phyloP scores from a whole-genome alignment of 2,888 invertebrate species.

The Mythimna lalbum region DNA sequence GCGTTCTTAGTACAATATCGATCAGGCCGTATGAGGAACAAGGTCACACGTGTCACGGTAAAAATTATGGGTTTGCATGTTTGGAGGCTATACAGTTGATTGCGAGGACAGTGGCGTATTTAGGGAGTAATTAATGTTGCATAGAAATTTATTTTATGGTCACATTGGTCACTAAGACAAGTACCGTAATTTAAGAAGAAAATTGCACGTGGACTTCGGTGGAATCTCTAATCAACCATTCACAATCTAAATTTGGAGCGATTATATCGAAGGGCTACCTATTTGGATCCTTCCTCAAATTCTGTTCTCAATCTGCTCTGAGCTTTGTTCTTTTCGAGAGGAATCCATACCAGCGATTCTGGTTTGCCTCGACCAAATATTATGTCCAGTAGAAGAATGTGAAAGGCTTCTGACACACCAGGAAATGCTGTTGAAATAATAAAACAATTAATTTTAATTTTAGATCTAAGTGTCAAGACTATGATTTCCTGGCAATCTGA shows the following conservation, averaged over 20 bases:
- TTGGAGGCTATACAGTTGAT: conserved; percentile 64
- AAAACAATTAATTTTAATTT: conserved; percentile 34
- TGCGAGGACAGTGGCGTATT: conserved; percentile 62
- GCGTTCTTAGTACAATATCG: conserved; percentile 58
- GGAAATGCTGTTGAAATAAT: conserved; percentile 31
- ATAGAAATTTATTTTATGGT: neutral
- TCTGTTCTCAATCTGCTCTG: neutral
- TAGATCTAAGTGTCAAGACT: conserved; percentile 20
- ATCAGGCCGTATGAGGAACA: conserved; percentile 68
- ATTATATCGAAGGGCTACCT: neutral
- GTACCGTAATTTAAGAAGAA: no score
- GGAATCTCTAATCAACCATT: neutral
- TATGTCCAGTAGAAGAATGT: conserved; percentile 15
- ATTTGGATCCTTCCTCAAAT: neutral
- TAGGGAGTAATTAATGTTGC: conserved; percentile 33
- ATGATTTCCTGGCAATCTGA: conserved; percentile 29
- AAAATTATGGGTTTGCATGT: conserved; percentile 72
- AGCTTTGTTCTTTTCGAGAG: neutral
- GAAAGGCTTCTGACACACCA: conserved; percentile 27
- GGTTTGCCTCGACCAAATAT: neutral
- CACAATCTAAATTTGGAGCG: no score
- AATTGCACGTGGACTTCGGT: neutral
- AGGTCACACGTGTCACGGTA: conserved; percentile 84
- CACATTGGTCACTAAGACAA: no score
- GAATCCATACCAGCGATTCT: neutral